phyloP scores from a whole-genome alignment of 2,113 vertebrate species.

The Callaeas wilsoni region DNA sequence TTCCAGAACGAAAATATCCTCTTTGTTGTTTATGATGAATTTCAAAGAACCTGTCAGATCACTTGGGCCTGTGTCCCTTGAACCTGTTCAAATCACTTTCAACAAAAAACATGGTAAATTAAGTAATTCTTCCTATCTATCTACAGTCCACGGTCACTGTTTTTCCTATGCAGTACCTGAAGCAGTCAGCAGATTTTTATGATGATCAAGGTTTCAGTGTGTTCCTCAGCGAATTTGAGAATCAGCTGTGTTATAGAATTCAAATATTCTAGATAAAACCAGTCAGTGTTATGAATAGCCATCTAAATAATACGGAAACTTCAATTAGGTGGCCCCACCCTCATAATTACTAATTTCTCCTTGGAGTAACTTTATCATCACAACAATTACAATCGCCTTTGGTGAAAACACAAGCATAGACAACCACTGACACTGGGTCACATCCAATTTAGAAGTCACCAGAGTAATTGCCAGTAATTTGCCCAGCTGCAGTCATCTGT shows the following conservation, averaged over 20 bases:
- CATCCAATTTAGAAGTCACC: slow-evolving; percentile 11
- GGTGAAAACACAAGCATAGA: not conserved
- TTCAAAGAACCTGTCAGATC: not conserved
- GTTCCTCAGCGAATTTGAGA: not conserved
- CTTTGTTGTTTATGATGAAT: not conserved
- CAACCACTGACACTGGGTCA: not conserved
- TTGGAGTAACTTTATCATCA: not conserved
- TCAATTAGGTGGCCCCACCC: not conserved
- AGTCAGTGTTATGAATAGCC: not conserved
- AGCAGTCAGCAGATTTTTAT: not conserved
- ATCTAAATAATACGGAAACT: not conserved
- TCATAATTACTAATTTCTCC: not conserved
- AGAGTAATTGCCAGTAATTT: slow-evolving; percentile 29
- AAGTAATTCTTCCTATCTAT: not conserved
- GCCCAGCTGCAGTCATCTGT: slow-evolving; percentile 12
- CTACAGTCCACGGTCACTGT: not conserved
- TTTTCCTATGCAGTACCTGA: not conserved
- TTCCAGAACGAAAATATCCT: not conserved
- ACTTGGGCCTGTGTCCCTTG: not conserved
- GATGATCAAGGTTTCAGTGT: not conserved
- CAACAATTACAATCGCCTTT: not conserved
- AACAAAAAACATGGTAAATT: not conserved
- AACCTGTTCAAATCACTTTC: not conserved
- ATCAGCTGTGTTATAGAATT: not conserved
- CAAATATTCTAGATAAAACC: not conserved